phyloP scores from a whole-genome alignment of 2,113 vertebrate species.

The Phylloscopus trochiloides region DNA sequence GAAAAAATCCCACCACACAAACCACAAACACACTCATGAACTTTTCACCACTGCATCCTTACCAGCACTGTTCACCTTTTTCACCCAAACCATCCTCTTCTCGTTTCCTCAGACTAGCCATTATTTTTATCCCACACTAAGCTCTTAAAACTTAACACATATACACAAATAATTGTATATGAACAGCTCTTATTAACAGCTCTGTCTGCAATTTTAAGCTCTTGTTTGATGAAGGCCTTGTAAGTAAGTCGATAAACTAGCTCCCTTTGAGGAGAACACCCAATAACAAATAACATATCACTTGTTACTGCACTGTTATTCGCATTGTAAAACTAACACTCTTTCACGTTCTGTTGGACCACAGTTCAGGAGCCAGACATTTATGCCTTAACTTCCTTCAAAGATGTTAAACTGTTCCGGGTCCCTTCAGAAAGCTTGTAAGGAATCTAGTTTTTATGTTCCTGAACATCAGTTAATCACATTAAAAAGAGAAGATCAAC shows the following conservation, averaged over 20 bases:
- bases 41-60: not conserved
- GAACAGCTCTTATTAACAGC: not conserved
- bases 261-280: fast-evolving
- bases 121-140: not conserved
- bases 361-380: not conserved
- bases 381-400: not conserved
- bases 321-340: not conserved
- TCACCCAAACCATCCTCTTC: not conserved
- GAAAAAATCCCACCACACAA: not conserved
- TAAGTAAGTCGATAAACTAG: not conserved
- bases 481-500: not conserved
- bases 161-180: not conserved
- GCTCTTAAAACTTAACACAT: not conserved
- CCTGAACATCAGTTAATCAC: not conserved
- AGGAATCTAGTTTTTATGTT: not conserved
- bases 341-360: not conserved
- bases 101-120: not conserved
- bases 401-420: not conserved
- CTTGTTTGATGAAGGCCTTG: not conserved
- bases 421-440: not conserved
- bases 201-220: not conserved
- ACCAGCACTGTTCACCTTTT: not conserved
- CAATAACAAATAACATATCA: not conserved
- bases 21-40: fast-evolving
- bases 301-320: not conserved